phyloP scores from a whole-genome alignment of 2,888 invertebrate species.

The Phorcus lineatus region DNA sequence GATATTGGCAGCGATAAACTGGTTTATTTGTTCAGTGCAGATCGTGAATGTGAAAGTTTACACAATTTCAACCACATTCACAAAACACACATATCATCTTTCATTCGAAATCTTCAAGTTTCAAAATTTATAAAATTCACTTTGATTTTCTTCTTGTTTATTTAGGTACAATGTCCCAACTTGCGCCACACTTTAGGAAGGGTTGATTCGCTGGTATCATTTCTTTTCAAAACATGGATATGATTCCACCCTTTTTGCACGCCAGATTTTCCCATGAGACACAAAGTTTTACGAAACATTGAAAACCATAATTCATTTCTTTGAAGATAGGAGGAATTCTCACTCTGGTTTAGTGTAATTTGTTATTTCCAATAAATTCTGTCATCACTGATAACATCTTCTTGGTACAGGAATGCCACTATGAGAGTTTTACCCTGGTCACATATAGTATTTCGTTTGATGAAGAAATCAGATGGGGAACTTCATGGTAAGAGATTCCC shows the following conservation, averaged over 20 bases:
- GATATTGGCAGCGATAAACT: neutral
- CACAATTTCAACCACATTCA: conserved; percentile 4
- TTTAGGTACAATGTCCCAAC: neutral
- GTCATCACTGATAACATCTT: conserved; percentile 11
- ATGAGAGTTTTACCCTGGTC: neutral
- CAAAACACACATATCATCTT: neutral
- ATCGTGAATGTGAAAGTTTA: conserved; percentile 4
- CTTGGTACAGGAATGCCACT: neutral
- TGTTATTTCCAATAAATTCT: conserved; percentile 8
- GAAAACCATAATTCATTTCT: neutral
- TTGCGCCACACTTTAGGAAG: neutral
- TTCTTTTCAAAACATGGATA: conserved; percentile 18
- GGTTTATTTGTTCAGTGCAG: neutral
- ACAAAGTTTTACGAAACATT: neutral
- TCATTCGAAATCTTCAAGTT: neutral
- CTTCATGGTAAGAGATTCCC: no score
- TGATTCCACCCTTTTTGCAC: neutral
- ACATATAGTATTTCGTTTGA: neutral
- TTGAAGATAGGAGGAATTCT: conserved; percentile 9
- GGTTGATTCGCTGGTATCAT: neutral
- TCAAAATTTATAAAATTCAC: conserved; percentile 16
- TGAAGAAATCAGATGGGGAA: neutral
- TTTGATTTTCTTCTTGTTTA: neutral
- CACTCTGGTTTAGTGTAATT: neutral
- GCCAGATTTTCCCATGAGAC: neutral